A percentile compares a stretch with the other conserved stretches of the same genome.
phyloP scores from a whole-genome alignment of 2,888 invertebrate species.

The Zygogramma bicolorata region DNA sequence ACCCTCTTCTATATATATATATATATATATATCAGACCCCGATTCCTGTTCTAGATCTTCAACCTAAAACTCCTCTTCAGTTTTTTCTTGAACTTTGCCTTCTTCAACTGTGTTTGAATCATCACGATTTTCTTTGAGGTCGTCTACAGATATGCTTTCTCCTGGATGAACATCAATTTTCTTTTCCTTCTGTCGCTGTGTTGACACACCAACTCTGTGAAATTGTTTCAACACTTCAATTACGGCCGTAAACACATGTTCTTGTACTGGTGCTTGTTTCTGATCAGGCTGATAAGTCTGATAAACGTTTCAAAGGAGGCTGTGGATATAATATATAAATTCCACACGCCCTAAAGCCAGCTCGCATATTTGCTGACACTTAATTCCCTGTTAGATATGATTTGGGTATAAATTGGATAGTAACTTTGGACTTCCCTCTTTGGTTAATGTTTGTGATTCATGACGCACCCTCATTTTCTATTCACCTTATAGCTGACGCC shows the following conservation, averaged over 20 bases:
- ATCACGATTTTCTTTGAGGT: neutral
- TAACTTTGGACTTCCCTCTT: constrained; percentile 9
- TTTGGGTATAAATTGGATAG: constrained; percentile 1
- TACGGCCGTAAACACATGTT: neutral
- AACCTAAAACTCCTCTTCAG: neutral
- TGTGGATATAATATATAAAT: neutral
- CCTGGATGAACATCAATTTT: neutral
- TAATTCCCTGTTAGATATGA: neutral
- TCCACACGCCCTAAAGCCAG: constrained; percentile 10
- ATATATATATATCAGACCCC: neutral
- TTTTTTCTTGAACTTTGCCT: neutral
- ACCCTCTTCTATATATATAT: too few species aligned
- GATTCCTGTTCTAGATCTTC: neutral
- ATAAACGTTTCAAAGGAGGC: neutral
- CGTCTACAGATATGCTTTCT: neutral
- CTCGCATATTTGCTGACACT: constrained; percentile 7
- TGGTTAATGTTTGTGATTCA: constrained; percentile 19
- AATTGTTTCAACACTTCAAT: neutral
- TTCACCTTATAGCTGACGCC: neutral
- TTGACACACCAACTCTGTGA: neutral
- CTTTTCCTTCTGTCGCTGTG: neutral
- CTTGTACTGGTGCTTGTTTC: neutral
- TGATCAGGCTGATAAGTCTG: neutral
- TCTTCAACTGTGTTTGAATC: neutral
- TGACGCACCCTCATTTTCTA: neutral